Percentiles rank a stretch among this genome's conserved stretches.
phyloP scores from a whole-genome alignment of 92 coral and sea anemone species.

The Scolanthus callimorphus region DNA sequence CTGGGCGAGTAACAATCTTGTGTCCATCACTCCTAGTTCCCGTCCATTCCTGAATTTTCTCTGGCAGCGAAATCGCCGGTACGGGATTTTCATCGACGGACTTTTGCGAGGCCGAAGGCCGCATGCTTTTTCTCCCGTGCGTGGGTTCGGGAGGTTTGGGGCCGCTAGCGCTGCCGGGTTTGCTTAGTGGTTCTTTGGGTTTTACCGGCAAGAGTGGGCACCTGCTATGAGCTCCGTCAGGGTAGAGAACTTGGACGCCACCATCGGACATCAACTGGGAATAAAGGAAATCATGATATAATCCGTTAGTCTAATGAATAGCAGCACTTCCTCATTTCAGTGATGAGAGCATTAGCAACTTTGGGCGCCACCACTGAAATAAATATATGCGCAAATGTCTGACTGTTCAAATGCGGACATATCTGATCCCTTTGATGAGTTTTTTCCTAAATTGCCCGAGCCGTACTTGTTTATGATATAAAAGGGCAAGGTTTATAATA shows the following conservation, averaged over 20 bases:
- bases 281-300: too few species aligned
- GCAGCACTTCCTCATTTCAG: too few species aligned
- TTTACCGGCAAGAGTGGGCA: slow-evolving; percentile 69
- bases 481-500: too few species aligned
- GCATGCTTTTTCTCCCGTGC: slow-evolving; percentile 36
- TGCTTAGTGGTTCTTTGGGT: slow-evolving; percentile 31
- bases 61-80: slow-evolving; percentile 57
- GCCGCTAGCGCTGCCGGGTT: slow-evolving; percentile 47
- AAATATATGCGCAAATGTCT: too few species aligned
- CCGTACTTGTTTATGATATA: too few species aligned
- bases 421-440: too few species aligned
- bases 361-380: too few species aligned
- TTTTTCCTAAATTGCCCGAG: too few species aligned
- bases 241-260: slow-evolving; percentile 80
- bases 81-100: slow-evolving; percentile 75
- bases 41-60: slow-evolving; percentile 74
- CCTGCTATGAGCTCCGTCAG: slow-evolving; percentile 84
- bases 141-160: slow-evolving; percentile 53
- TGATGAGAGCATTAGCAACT: too few species aligned
- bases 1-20: slow-evolving; percentile 55
- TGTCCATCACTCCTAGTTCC: slow-evolving; percentile 78
- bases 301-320: too few species aligned
- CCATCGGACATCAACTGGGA: slow-evolving; percentile 63
- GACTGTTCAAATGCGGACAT: too few species aligned
- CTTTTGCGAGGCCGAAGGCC: slow-evolving; percentile 41